These are phyloP conservation scores for Planococcus citri DNA, from an alignment of 1,140 invertebrate genomes.

Conservation along the genomic window DNA sequence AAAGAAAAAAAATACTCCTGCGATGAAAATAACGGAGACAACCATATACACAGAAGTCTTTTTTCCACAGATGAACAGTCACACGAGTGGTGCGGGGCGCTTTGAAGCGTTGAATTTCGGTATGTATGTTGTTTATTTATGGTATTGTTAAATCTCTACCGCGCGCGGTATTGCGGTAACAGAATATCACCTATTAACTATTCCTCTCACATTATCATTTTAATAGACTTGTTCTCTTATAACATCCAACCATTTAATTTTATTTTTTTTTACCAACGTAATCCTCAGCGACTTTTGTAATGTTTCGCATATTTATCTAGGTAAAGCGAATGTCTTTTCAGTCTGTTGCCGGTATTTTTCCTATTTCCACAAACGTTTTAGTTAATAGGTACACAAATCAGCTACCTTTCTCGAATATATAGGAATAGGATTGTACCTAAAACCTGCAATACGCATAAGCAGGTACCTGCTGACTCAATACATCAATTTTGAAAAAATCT, in stretches of 20 bases:
- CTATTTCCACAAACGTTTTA: too few relatives aligned
- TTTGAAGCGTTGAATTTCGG: background rate
- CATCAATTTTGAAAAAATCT: too few relatives aligned
- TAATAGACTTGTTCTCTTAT: slow-evolving; percentile 3
- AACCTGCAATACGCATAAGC: too few relatives aligned
- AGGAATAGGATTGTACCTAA: too few relatives aligned
- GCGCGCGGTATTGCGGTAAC: background rate
- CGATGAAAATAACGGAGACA: background rate
- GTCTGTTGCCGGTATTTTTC: too few relatives aligned
- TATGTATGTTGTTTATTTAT: background rate
- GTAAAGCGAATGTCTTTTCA: background rate
- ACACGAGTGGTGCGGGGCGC: background rate
- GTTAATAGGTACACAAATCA: too few relatives aligned
- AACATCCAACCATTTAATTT: slow-evolving; percentile 8
- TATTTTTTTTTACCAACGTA: background rate
- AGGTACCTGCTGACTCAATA: too few relatives aligned
- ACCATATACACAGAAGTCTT: background rate
- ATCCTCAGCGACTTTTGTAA: background rate
- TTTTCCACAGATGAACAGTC: background rate
- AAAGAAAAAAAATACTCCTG: background rate
- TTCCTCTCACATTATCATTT: slow-evolving; percentile 7
- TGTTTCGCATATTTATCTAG: slow-evolving; percentile 1
- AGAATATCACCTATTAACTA: slow-evolving; percentile 7
- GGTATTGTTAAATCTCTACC: slow-evolving; percentile 6
- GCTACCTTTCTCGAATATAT: too few relatives aligned